Base-by-base conservation (phyloP, 2,113 vertebrate genomes). In the Morone chrysops region DNA sequence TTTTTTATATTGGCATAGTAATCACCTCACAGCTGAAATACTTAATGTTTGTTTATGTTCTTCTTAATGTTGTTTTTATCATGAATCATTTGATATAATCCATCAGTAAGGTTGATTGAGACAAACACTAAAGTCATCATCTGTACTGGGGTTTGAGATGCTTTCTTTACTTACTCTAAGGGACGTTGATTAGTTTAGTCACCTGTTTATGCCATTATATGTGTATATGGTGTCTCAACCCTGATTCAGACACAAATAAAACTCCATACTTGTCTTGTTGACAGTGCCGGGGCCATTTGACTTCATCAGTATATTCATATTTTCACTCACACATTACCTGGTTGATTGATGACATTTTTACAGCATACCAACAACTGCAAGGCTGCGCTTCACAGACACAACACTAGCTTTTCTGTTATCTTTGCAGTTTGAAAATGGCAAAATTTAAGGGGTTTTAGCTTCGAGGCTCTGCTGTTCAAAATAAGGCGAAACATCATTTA, bases 391-490 rank as follows among this genome's bases (percentile, higher is more conserved):
- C 48, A 43, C 54, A 74, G 62, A 36, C 47, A 61, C 48, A 81
- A 36, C 75, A 75, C 48, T 57, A 43, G 65, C 70, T 69, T 61
- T 68, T 68, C 20, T 45, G 22, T 66, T 36, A 10, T 54, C 38
- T 43, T 22, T n/a, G 51, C 8, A 8, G 13, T 60, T 66, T 47
- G 56, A 63, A 80, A 72, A 74, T 60, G 50, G 8, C 6, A 1
- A 6, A 31, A 62, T 53, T 77, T 36, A 9, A 53, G 16, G 4
- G 14, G 59, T 22, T 82, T 75, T 63, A 50, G 56, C 59, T 82
- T 56, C 56, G 47, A 81, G 66, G 66, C 50, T 65, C 76, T 75
- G 43, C 18, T 61, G 5, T 60, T 56, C 40, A 48, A 70, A 74
- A 83, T 51, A 12, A 80, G 36, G n/a, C 0, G 9, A 74, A 54